Evolutionary conservation across 2,797 vertebrate species (phyloP), one percentile per base, ranked within the genome.

Genomic region (Balearica regulorum): DNA sequence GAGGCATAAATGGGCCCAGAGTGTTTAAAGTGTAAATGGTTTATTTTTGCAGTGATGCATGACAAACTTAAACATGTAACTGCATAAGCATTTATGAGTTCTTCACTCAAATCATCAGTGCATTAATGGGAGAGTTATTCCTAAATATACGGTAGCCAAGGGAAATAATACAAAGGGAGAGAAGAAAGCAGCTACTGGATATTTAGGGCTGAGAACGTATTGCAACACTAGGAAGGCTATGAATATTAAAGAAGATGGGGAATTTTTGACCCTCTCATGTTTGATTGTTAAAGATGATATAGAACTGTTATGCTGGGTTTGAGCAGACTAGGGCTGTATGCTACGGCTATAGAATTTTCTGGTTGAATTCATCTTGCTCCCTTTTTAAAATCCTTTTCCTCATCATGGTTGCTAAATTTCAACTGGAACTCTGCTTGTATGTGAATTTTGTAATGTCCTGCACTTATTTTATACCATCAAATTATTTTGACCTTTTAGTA

Each of bases 1-100:
- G 87, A 94, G 87, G 58, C 60, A 65, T 85, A 77, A 92, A 64
- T 75, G 29, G 17, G 46, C 15, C 33, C 57, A 54, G 75, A 83
- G 37, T 49, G 12, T 87, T 83, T 81, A 57, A 91, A 90, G 46
- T 64, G 11, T 68, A 92, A 94, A 75, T 68, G 13, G 66, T 82
- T 94, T 82, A 41, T 79, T 92, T 94, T 96, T 92, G 35, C 72
- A 91, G 41, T 78, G 78, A 51, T 87, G 41, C 39, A 26, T 90
- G 78, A 85, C 55, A 61, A 87, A 89, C 93, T 62, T 85, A 87
- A 91, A 57, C 71, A 77, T 60, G 64, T 80, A 80, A 87, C 68
- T 70, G n/a, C 55, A 51, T 39, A 79, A 70, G 20, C 28, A 33
- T 84, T 82, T 84, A 17, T 89, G 58, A 79, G 31, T 84, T 92